Base-by-base conservation (phyloP, 2,888 invertebrate genomes). In the Hyalella azteca region DNA sequence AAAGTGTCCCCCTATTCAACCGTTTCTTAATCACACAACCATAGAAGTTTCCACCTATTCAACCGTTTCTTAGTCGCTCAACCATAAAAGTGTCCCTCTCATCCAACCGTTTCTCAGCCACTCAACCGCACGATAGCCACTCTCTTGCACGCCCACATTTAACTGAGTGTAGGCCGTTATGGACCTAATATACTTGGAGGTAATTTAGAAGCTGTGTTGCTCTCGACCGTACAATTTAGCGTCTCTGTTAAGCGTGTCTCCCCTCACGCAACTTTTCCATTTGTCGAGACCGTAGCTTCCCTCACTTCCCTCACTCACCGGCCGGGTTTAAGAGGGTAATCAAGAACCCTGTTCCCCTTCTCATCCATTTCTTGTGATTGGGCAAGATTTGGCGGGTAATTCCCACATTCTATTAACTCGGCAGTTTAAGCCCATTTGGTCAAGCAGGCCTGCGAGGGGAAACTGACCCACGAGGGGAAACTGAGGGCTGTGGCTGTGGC, bases 311-410 rank as follows among this genome's bases (percentile, higher is more conserved):
- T 3, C 66, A n/a, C 36, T 36, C 66, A n/a, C 29, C 66, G 15
- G 19, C 36, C 66, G 66, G 13, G 36, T 66, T 66, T 66, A 66
- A 66, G 32, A 66, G 66, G 66, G 66, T 36, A 66, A 66, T 66
- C 66, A 66, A 66, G 66, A 13, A n/a, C 66, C 32, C 32, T 13
- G 36, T 66, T 36, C 66, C 66, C 66, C 66, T 36, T n/a, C 66
- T 66, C 66, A 39, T 66, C 66, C 66, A 66, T 66, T 66, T 66
- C 66, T 66, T 66, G 36, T 66, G 66, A 66, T 66, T 66, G 66
- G 66, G 66, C 66, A 66, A 66, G 66, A 66, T 66, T 66, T 66
- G 66, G 36, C 66, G 66, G 66, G 66, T 66, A 66, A 66, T 66
- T 66, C 66, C 66, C 36, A 39, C 36, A 36, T 66, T 66, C 66